phyloP scores from a whole-genome alignment of 1,140 invertebrate genomes.

The Drosophila teissieri region DNA sequence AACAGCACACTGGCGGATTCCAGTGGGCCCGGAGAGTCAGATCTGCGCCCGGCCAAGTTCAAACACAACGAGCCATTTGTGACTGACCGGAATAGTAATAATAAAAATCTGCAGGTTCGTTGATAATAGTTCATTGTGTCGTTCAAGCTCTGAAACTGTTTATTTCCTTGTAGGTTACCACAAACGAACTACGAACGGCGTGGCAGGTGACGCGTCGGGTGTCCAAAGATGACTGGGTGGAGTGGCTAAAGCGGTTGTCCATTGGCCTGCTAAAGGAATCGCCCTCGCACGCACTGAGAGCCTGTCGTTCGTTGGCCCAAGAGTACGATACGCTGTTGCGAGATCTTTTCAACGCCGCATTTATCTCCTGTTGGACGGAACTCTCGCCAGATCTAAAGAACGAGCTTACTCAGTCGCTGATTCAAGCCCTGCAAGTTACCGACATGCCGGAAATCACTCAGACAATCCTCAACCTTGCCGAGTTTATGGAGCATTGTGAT shows the following conservation, averaged over 20 bases:
- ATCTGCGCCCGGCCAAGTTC: constrained; percentile 86
- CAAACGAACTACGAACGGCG: constrained; percentile 93
- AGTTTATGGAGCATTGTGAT: constrained; percentile 99
- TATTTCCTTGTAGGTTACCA: constrained; percentile 87
- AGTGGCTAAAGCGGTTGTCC: constrained; percentile 96
- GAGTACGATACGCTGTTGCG: constrained; percentile 96
- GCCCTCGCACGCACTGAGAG: constrained; percentile 95
- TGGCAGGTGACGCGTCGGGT: constrained; percentile 96
- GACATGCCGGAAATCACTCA: constrained; percentile 99
- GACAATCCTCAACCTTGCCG: constrained; percentile 98
- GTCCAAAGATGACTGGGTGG: constrained; percentile 99
- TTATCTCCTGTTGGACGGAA: constrained; percentile 99
- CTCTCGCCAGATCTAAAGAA: constrained; percentile 92
- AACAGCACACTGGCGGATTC: constrained; percentile 86
- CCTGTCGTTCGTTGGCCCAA: constrained; percentile 96
- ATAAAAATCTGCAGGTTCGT: constrained; percentile 89
- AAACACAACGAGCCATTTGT: constrained; percentile 87
- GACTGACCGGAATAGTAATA: constrained; percentile 86
- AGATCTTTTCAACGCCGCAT: constrained; percentile 99
- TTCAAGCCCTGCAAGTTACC: constrained; percentile 95
- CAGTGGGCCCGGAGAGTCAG: constrained; percentile 87
- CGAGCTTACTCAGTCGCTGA: constrained; percentile 94
- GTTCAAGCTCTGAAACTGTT: background rate
- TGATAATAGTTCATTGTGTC: background rate
- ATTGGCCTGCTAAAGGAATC: constrained; percentile 98